These are phyloP conservation scores for Dicerorhinus sumatrensis DNA, from an alignment of 2,113 vertebrate species.

Conservation along the genomic window DNA sequence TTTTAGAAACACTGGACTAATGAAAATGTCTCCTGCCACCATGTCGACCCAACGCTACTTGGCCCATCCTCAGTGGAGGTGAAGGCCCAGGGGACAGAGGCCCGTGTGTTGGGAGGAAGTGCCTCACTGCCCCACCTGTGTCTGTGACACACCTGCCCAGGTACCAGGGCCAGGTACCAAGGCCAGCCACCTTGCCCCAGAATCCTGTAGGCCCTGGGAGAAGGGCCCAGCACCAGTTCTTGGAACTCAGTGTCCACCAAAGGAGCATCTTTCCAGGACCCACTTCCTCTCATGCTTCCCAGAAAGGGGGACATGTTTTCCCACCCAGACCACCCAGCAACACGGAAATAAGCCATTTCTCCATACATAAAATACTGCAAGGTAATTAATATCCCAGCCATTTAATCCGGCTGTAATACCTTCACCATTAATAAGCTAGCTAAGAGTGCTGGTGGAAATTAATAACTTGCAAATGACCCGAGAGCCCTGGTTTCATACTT, in stretches of 20 bases:
- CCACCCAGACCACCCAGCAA: conserved; percentile 1
- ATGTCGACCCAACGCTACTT: accelerated
- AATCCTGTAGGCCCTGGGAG: neutral
- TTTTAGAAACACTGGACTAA: neutral
- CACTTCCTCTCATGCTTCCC: neutral
- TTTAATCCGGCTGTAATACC: conserved; percentile 78
- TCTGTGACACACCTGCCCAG: neutral
- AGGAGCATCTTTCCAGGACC: neutral
- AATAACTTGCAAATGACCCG: conserved; percentile 88
- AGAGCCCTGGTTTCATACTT: conserved; percentile 78
- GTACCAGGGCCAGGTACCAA: accelerated
- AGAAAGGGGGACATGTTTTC: accelerated
- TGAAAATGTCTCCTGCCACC: accelerated
- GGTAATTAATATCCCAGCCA: conserved; percentile 83
- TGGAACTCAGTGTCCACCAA: neutral
- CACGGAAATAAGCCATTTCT: conserved; percentile 64
- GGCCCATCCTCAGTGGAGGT: neutral
- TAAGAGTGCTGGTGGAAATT: conserved; percentile 86
- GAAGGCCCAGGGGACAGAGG: neutral
- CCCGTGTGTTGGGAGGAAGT: neutral
- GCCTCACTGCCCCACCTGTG: neutral
- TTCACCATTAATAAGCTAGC: conserved; percentile 81
- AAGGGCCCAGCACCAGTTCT: neutral
- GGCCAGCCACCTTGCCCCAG: neutral
- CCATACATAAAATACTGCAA: conserved; percentile 59